Conservation (phyloP, 2,888 invertebrate genomes). For the Sepioteuthis lessoniana region DNA sequence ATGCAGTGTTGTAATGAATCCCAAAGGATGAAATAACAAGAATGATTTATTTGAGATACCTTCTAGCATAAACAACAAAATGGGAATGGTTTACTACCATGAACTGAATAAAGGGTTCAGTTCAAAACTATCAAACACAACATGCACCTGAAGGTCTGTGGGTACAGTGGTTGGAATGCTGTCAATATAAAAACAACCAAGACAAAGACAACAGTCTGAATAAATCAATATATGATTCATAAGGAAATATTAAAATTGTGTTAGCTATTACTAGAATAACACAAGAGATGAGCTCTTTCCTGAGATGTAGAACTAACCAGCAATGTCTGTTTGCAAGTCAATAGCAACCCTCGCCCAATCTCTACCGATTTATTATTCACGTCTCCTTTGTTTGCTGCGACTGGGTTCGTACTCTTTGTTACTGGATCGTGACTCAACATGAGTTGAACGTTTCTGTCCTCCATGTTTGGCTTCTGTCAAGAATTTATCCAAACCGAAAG, state of each 20-base stretch:
- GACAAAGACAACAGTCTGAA: too few species aligned
- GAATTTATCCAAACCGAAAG: slow-evolving; percentile 98
- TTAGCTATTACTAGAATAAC: background rate
- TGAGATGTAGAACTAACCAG: background rate
- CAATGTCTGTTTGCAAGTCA: background rate
- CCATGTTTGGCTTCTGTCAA: slow-evolving; percentile 95
- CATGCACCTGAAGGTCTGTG: too few species aligned
- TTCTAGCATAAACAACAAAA: too few species aligned
- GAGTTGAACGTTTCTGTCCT: slow-evolving; percentile 70
- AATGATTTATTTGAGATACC: too few species aligned
- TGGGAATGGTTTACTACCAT: too few species aligned
- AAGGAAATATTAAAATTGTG: background rate
- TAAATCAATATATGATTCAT: too few species aligned
- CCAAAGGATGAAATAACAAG: too few species aligned
- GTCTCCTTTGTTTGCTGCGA: slow-evolving; percentile 63
- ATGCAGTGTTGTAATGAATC: too few species aligned
- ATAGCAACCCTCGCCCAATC: background rate
- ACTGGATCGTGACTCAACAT: slow-evolving; percentile 67
- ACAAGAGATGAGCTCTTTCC: background rate
- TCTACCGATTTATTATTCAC: slow-evolving; percentile 58
- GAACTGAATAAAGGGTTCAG: too few species aligned
- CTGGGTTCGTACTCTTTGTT: slow-evolving; percentile 66
- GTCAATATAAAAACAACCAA: too few species aligned
- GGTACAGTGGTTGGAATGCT: too few species aligned
- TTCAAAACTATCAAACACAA: too few species aligned